Evolutionary conservation across 2,888 invertebrate genomes (phyloP), one percentile per base, ranked within the genome.

Genomic region (Tenthredo amoena): DNA sequence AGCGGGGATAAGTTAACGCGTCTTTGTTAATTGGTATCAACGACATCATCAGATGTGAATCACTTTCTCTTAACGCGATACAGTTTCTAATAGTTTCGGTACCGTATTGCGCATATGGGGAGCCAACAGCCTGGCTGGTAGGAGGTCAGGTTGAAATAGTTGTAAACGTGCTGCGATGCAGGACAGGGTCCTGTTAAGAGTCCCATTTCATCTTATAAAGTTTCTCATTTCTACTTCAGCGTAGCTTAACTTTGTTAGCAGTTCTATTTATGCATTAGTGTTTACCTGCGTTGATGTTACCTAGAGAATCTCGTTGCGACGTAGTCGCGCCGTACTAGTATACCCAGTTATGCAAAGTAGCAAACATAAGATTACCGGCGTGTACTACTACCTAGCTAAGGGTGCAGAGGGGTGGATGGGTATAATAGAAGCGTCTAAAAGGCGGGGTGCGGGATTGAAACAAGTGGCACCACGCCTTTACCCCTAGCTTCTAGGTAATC

Each of bases 391-490:
- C 12, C 47, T 47, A 15, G 47, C 12, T 47, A 3, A 47, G 47
- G 47, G 62, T n/a, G 62, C 10, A n/a, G 62, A 62, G 21, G 62
- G 62, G 62, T 2, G 3, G 62, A n/a, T 21, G 62, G 62, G 62
- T 26, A 62, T 62, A 62, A 62, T 62, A 62, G 62, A 62, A 62
- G 26, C 26, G 47, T 40, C 76, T 40, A 21, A 12, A 37, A 47
- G 43, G 18, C 34, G 40, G 47, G 47, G 15, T 47, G n/a, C 21
- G 21, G 76, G 47, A 76, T 76, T 76, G 47, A 47, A 76, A 40
- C 76, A 76, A 76, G 76, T 76, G 76, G 43, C 76, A 47, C 37
- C n/a, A 26, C 74, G 37, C 43, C 76, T 47, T 47, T 26, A n/a
- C 26, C 15, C 26, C 15, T n/a, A 26, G 40, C n/a, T 40, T n/a